Base-by-base conservation (phyloP, 1,140 invertebrate genomes). In the Sinonovacula constricta region DNA sequence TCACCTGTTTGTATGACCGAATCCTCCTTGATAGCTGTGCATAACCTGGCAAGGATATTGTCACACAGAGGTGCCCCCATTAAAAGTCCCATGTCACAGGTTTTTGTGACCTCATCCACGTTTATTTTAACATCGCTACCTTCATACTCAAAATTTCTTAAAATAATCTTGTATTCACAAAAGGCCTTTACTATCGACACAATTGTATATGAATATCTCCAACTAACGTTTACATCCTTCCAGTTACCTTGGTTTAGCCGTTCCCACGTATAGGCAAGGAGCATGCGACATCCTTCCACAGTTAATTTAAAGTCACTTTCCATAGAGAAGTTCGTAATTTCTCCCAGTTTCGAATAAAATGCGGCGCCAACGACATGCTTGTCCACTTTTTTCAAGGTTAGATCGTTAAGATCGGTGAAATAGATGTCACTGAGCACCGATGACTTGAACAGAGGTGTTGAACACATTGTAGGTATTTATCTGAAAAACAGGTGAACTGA, bases 221-320 rank as follows among this genome's bases (percentile, higher is more conserved):
- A 93, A n/a, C 82, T 75, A 2, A 89, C n/a, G 39, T 86, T 69
- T 15, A 97, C 95, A 86, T 94, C 92, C 92, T 94, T 95, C 95
- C 96, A 98, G 85, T 96, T 93, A 0, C 96, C 96, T 56, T 94
- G 94, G 91, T 97, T 96, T 15, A 97, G 92, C 83, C 93, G 91
- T 90, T 97, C 95, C 94, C 95, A 96, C 80, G 92, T 92, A 85
- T 93, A 93, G 89, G 96, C 95, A 54, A 96, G 90, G 68, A 95
- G 39, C 5, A 81, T 78, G 63, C 88, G 80, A 63, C 85, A 80
- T 26, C 39, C 14, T 2, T 81, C 57, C 0, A 84, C n/a, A 63
- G 84, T 83, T 33, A 49, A 10, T 24, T 34, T 22, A 51, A 45
- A 74, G n/a, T n/a, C n/a, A n/a, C n/a, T n/a, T n/a, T n/a, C n/a